Base-by-base conservation (phyloP, 2,888 invertebrate genomes). In the Drosophila rubida region DNA sequence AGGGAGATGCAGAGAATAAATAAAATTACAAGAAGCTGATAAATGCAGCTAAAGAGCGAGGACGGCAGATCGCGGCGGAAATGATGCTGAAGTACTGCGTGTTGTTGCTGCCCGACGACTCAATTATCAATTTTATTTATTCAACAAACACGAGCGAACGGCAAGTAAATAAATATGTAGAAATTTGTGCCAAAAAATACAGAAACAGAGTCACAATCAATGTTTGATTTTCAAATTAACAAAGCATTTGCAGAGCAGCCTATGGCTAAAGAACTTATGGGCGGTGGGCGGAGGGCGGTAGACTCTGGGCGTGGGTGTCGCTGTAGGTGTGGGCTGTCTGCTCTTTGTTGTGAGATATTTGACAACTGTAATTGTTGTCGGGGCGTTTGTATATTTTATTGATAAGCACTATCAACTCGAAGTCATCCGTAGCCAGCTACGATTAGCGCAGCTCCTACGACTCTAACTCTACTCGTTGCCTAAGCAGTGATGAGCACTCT, bases 321-420 rank as follows among this genome's bases (percentile, higher is more conserved):
- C 42, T 42, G 30, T 59, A 58, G 63, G 50, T 14, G 42, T 35
- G 32, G 37, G 19, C 19, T 53, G 44, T 61, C 48, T 50, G 16
- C 7, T 32, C 19, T 51, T 58, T 30, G 62, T 19, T 46, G 70
- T 61, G 60, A 68, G 72, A 69, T 80, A 80, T 84, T 83, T 87
- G 78, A 87, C 87, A 88, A 70, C 75, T 79, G 87, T 88, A 89
- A 89, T 85, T 85, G 78, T 76, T 58, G 54, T 55, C 66, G 27
- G 9, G 46, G 50, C 66, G 46, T 66, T 49, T 86, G 65, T 61
- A 35, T 65, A 58, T 49, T 64, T 77, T 45, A 71, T 73, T 73
- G 87, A 84, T 84, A 84, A 87, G 80, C 46, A 62, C 69, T 55
- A 59, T 63, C 68, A 77, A 74, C 49, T 53, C 30, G 65, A 77